Conservation (phyloP, 2,888 invertebrate genomes). For the Dermolepida albohirtum region DNA sequence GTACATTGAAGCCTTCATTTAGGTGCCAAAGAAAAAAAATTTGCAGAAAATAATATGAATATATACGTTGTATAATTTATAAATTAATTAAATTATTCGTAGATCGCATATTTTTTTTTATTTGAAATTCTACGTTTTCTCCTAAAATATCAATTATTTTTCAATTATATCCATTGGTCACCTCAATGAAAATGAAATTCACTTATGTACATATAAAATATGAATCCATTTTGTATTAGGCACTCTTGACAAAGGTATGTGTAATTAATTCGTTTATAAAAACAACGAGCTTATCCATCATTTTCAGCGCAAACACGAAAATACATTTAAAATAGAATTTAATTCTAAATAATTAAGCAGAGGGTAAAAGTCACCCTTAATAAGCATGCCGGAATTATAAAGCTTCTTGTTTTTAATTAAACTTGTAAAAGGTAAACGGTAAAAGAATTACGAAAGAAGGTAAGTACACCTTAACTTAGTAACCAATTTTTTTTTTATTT, state of each 20-base stretch:
- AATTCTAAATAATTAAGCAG: slow-evolving; percentile 32
- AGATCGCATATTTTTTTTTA: too few species aligned
- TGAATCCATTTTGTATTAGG: slow-evolving; percentile 1
- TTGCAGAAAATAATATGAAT: too few species aligned
- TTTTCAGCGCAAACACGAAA: slow-evolving; percentile 12
- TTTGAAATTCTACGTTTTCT: too few species aligned
- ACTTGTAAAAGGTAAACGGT: neutral
- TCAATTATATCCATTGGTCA: too few species aligned
- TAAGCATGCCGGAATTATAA: slow-evolving; percentile 26
- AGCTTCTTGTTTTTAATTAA: slow-evolving; percentile 37
- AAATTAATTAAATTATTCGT: too few species aligned
- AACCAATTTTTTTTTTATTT: too few species aligned
- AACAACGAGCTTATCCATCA: slow-evolving; percentile 18
- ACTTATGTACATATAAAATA: neutral
- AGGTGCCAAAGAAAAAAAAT: too few species aligned
- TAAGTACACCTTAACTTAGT: too few species aligned
- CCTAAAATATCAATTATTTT: too few species aligned
- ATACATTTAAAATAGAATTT: slow-evolving; percentile 30
- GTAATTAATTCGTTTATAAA: slow-evolving; percentile 34
- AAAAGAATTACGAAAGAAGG: slow-evolving; percentile 1
- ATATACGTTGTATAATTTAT: too few species aligned
- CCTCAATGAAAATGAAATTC: neutral
- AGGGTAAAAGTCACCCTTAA: slow-evolving; percentile 15
- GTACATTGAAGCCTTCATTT: too few species aligned
- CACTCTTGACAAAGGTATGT: slow-evolving; percentile 3